These are phyloP conservation scores for Dendrolimus houi DNA, from an alignment of 2,888 invertebrate genomes.

Conservation along the genomic window DNA sequence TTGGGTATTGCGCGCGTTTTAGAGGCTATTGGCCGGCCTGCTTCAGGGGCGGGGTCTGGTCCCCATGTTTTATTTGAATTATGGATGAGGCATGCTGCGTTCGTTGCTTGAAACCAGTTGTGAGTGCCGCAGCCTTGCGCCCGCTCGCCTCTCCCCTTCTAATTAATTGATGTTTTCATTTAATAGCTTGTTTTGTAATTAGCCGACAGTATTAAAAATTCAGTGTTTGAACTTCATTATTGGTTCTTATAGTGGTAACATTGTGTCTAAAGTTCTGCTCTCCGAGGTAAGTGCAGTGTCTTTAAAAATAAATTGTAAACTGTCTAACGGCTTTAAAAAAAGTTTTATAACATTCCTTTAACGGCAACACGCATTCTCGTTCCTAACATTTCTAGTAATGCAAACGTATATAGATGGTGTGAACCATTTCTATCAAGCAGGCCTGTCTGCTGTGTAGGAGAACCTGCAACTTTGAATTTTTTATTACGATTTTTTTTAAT, in stretches of 20 bases:
- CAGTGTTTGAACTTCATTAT: slow-evolving; percentile 56
- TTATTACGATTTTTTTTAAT: no score
- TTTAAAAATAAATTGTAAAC: no score
- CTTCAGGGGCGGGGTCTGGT: slow-evolving; percentile 69
- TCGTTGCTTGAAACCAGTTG: slow-evolving; percentile 67
- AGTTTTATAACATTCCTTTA: no score
- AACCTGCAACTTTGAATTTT: no score
- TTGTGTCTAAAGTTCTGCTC: no score
- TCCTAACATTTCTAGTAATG: no score
- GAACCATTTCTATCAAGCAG: no score
- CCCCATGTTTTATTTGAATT: slow-evolving; percentile 74
- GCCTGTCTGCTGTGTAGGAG: no score
- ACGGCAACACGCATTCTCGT: no score
- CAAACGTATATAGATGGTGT: no score
- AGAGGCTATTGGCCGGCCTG: slow-evolving; percentile 66
- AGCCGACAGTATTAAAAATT: slow-evolving; percentile 55
- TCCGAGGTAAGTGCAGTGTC: no score
- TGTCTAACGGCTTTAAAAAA: no score
- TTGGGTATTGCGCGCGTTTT: slow-evolving; percentile 46
- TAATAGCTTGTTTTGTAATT: slow-evolving; percentile 68
- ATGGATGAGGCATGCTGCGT: slow-evolving; percentile 66
- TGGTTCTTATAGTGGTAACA: slow-evolving; percentile 31
- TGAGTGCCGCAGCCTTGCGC: slow-evolving; percentile 61
- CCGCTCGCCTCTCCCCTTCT: slow-evolving; percentile 67
- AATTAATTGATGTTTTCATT: slow-evolving; percentile 75